Evolutionary conservation across 1,140 invertebrate species (phyloP).

Genomic region (Drosophila paulistorum): DNA sequence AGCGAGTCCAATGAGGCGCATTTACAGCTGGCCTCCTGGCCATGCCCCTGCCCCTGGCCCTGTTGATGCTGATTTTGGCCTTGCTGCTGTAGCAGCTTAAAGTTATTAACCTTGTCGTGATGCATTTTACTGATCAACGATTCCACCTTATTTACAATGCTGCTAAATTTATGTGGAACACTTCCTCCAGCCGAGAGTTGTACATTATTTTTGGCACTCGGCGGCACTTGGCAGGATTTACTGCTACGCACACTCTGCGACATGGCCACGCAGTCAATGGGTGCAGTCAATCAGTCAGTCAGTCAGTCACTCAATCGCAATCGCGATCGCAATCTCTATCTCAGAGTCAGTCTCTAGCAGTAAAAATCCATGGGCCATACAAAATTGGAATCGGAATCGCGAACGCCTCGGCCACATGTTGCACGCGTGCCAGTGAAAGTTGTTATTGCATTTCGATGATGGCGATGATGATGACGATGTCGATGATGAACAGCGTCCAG

Average conservation of each 20-base stretch:
- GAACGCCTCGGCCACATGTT: neutral
- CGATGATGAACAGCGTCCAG: conserved; percentile 22
- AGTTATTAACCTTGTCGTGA: conserved; percentile 73
- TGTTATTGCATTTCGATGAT: conserved; percentile 61
- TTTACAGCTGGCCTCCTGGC: conserved; percentile 60
- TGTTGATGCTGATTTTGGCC: conserved; percentile 33
- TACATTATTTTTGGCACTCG: conserved; percentile 24
- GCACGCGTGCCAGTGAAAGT: conserved; percentile 64
- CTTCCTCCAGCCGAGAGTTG: conserved; percentile 36
- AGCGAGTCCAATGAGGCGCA: conserved; percentile 87
- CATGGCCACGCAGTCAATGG: conserved; percentile 36
- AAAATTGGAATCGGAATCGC: neutral
- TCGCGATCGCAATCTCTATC: neutral
- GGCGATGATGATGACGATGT: no score
- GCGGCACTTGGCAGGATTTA: conserved; percentile 50
- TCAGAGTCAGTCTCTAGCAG: neutral
- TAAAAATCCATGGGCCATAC: conserved; percentile 6
- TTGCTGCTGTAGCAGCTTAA: conserved; percentile 63
- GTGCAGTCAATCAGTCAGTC: conserved; percentile 17
- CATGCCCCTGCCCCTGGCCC: conserved; percentile 3
- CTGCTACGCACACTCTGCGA: conserved; percentile 65
- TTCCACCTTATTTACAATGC: conserved; percentile 81
- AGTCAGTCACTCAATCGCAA: neutral
- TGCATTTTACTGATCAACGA: conserved; percentile 82
- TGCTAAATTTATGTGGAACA: conserved; percentile 72